Conservation (phyloP, 1,140 invertebrate species). For the Diachasma alloeum region DNA sequence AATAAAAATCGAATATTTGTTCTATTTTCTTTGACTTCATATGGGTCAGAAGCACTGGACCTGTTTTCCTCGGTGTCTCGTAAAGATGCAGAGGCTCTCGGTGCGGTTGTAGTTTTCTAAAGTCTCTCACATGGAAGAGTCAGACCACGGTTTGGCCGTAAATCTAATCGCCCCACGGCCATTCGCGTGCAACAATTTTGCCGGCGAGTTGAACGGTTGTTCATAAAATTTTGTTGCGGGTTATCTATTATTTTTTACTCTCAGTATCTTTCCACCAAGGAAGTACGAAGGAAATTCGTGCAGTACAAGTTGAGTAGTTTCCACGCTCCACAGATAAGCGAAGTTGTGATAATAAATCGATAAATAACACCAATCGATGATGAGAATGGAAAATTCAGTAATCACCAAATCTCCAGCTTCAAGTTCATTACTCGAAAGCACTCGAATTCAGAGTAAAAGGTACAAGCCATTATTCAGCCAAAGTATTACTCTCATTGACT, state of each 20-base stretch:
- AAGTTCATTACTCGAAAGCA: too few species aligned
- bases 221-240: slow-evolving; percentile 6
- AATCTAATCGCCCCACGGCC: not conserved
- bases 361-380: not conserved
- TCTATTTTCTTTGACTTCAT: not conserved
- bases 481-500: slow-evolving; percentile 10
- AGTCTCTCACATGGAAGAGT: not conserved
- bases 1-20: not conserved
- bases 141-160: not conserved
- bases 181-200: slow-evolving; percentile 2
- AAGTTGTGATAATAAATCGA: not conserved
- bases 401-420: too few species aligned
- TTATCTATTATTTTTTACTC: not conserved
- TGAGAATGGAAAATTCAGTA: too few species aligned
- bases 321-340: not conserved
- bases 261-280: not conserved
- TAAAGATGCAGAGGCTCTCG: not conserved
- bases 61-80: not conserved
- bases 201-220: not conserved
- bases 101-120: not conserved
- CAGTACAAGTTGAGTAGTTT: not conserved
- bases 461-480: not conserved
- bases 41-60: not conserved
- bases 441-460: too few species aligned
- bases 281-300: not conserved